These are phyloP conservation scores for Cynoglossus semilaevis DNA, from an alignment of 2,113 vertebrate genomes.

Conservation along the genomic window DNA sequence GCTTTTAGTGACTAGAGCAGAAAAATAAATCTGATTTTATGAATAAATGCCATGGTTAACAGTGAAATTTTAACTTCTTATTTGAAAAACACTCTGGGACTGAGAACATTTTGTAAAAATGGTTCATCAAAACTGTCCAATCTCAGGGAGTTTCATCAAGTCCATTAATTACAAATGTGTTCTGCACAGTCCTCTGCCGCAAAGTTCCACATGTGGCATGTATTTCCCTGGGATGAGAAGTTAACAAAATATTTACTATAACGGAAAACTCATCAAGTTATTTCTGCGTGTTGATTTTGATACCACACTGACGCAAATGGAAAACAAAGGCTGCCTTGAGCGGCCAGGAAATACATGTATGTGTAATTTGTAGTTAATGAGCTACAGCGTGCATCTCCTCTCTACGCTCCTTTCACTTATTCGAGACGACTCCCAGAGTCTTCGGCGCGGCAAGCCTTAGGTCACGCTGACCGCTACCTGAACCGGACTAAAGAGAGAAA, in stretches of 20 bases:
- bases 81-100: too few relatives aligned
- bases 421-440: conserved; percentile 14
- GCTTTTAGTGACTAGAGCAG: too few relatives aligned
- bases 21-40: too few relatives aligned
- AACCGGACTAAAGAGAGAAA: conserved; percentile 38
- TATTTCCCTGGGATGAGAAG: not conserved
- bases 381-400: not conserved
- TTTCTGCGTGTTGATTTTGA: not conserved
- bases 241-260: not conserved
- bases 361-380: conserved; percentile 5
- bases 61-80: too few relatives aligned
- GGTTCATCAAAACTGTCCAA: too few relatives aligned
- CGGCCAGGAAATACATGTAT: not conserved
- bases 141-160: too few relatives aligned
- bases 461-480: conserved; percentile 31
- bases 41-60: too few relatives aligned
- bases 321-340: conserved; percentile 11
- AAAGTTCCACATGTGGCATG: not conserved
- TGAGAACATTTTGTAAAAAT: too few relatives aligned
- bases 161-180: too few relatives aligned
- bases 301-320: not conserved
- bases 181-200: not conserved
- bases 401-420: not conserved
- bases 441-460: conserved; percentile 9
- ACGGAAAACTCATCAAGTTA: not conserved